Conservation (phyloP, 2,113 vertebrate species). For the Centropus bengalensis region DNA sequence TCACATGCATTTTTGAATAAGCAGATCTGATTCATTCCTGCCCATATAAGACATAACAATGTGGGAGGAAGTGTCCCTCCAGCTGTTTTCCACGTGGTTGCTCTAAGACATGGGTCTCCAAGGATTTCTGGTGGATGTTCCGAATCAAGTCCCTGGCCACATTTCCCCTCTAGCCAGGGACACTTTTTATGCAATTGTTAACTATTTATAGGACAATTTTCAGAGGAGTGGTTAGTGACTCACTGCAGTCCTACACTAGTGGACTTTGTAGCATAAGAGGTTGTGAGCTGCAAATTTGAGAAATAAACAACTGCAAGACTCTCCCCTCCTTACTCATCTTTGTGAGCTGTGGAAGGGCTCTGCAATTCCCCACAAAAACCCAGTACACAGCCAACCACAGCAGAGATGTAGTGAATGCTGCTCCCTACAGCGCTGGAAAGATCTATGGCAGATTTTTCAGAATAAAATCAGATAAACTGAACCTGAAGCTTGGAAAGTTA, state of each 20-base stretch:
- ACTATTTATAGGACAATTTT: not conserved
- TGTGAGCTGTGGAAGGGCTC: not conserved
- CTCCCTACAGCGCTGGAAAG: not conserved
- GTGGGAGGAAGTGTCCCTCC: not conserved
- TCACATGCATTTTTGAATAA: not conserved
- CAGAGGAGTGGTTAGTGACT: not conserved
- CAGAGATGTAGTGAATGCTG: not conserved
- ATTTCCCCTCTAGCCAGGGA: not conserved
- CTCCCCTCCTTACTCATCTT: not conserved
- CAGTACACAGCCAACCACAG: not conserved
- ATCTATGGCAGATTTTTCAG: not conserved
- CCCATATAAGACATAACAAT: not conserved
- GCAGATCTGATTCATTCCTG: not conserved
- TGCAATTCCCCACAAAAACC: fast-evolving
- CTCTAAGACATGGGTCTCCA: not conserved
- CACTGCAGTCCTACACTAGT: not conserved
- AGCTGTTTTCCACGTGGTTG: conserved; percentile 14
- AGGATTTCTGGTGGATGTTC: not conserved
- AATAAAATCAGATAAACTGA: not conserved
- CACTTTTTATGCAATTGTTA: conserved; percentile 9
- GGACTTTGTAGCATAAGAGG: not conserved
- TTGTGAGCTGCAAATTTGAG: not conserved
- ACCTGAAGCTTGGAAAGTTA: not conserved
- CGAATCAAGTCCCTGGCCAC: not conserved
- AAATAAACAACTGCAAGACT: not conserved